A percentile compares a stretch with the other conserved stretches of the same genome.
These are phyloP conservation scores for Cichladusa arquata DNA, from an alignment of 2,113 vertebrate species.

Conservation along the genomic window DNA sequence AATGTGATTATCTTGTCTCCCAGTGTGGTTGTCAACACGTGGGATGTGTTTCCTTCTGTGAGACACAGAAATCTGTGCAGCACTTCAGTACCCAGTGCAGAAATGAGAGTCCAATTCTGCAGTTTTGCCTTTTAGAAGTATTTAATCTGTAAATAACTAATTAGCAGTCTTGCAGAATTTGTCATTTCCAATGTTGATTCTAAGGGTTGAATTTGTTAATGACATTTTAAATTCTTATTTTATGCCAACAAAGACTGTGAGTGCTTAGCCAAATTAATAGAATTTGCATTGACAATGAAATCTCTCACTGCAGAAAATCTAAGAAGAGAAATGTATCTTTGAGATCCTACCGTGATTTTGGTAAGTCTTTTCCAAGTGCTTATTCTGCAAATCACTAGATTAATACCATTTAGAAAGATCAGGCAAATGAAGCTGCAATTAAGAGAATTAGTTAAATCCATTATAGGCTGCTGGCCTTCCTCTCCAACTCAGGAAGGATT, in stretches of 20 bases:
- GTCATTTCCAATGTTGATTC: neutral
- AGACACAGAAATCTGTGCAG: neutral
- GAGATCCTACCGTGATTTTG: slow-evolving; percentile 56
- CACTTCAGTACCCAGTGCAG: neutral
- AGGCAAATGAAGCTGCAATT: slow-evolving; percentile 69
- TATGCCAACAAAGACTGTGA: neutral
- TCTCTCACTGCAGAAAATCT: neutral
- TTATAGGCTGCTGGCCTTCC: slow-evolving; percentile 62
- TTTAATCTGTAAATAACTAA: slow-evolving; percentile 15
- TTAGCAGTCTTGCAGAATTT: slow-evolving; percentile 12
- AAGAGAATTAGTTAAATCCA: slow-evolving; percentile 70
- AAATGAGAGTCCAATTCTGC: neutral
- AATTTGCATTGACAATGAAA: slow-evolving; percentile 35
- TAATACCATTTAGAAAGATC: slow-evolving; percentile 69
- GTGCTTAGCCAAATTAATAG: slow-evolving; percentile 17
- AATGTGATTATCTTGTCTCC: neutral
- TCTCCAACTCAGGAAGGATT: slow-evolving; percentile 64
- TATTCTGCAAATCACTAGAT: slow-evolving; percentile 67
- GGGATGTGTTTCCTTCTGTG: neutral
- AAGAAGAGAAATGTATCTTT: slow-evolving; percentile 11
- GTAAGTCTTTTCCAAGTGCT: slow-evolving; percentile 61
- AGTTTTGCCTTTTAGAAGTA: neutral
- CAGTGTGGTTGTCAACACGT: neutral
- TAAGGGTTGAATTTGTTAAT: slow-evolving; percentile 32
- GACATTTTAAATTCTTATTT: slow-evolving; percentile 37